Base-by-base conservation (phyloP, 2,797 vertebrate species). In the Sebastes umbrosus region DNA sequence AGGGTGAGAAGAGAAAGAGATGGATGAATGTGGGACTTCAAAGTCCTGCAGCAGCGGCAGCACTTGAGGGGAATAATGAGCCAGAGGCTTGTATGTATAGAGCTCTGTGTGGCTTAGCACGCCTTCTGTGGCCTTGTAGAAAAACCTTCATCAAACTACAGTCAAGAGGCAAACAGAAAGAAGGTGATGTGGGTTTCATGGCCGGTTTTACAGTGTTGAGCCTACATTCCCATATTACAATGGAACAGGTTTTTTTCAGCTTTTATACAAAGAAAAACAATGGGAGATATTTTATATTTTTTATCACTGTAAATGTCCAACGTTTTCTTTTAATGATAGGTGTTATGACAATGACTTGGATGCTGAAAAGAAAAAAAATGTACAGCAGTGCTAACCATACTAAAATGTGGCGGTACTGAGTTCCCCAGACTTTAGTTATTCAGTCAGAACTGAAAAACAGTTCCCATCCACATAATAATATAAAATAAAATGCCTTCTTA, bases 61-160 rank as follows among this genome's bases (percentile, higher is more conserved):
- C 88, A 91, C 94, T 95, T 87, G 85, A 94, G 90, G 74, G 79
- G 90, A 93, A 93, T 93, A 94, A 95, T 92, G 88, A 87, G 80
- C 36, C 74, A 20, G 54, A 79, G 75, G 79, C 80, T 69, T 77
- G 85, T 82, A 88, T 87, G 79, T 80, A 73, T 77, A 68, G 77
- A 86, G 85, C 72, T 87, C 74, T 57, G 79, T 52, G 77, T 85
- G 84, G 91, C 90, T 93, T 91, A 91, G 83, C 60, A 11, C 22
- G 73, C 20, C 77, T 80, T 85, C 74, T 5, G 59, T 24, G 36
- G 62, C 57, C 75, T 60, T 52, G 54, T 39, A 70, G 13, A 82
- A 73, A 83, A 75, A 59, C 31, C 67, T 79, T 69, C 60, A 86
- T 87, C 77, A 79, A 70, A 64, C 69, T 36, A 36, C 63, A 82